Evolutionary conservation across 2,113 vertebrate species (phyloP).

Genomic region (Rostratula benghalensis): DNA sequence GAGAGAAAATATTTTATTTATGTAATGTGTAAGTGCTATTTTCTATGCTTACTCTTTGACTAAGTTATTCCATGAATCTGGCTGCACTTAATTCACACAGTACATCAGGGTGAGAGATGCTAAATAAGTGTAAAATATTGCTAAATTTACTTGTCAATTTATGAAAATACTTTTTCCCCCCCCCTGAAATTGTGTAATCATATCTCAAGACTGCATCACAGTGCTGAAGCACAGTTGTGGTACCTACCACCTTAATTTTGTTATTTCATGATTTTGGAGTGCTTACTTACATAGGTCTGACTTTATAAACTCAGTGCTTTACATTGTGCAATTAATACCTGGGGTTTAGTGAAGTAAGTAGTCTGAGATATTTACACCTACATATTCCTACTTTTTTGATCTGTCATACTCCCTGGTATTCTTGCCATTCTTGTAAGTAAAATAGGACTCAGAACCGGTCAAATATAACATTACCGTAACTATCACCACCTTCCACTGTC

Average conservation of each 20-base stretch:
- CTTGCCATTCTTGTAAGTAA: neutral
- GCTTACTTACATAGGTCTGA: neutral
- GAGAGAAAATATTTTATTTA: neutral
- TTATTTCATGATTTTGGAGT: neutral
- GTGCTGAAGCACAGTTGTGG: neutral
- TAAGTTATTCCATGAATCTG: neutral
- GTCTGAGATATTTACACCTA: neutral
- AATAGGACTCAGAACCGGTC: neutral
- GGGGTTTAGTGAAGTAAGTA: neutral
- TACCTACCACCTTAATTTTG: neutral
- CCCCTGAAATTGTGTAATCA: neutral
- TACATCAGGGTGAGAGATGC: neutral
- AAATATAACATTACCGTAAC: neutral
- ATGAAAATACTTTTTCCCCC: neutral
- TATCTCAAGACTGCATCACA: neutral
- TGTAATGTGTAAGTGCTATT: neutral
- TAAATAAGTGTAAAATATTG: neutral
- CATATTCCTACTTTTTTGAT: neutral
- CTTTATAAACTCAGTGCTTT: neutral
- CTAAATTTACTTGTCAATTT: neutral
- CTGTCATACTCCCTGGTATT: neutral
- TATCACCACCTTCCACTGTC: neutral
- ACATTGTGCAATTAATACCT: neutral
- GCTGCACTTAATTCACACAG: neutral
- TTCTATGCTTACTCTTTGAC: neutral